Percentiles rank a stretch among this genome's conserved stretches.
phyloP scores from a whole-genome alignment of 23 tunicate genomes.

The Ciona savignyi region DNA sequence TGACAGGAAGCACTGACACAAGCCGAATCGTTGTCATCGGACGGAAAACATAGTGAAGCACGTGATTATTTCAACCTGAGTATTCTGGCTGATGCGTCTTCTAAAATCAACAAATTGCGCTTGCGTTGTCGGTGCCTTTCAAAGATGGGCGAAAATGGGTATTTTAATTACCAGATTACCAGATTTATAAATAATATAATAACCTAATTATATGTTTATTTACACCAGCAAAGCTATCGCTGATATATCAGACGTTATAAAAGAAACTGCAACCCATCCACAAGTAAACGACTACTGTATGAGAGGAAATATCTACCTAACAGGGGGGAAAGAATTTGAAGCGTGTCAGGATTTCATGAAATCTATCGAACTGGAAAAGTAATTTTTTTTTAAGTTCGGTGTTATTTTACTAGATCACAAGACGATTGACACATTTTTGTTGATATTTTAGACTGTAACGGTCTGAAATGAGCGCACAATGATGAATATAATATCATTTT shows the following conservation, averaged over 20 bases:
- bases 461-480: too few relatives aligned
- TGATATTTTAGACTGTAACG: too few relatives aligned
- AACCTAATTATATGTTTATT: not conserved
- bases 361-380: conserved; percentile 58
- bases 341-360: conserved; percentile 71
- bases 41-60: conserved; percentile 38
- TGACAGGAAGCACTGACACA: conserved; percentile 46
- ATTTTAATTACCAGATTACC: too few relatives aligned
- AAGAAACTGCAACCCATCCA: conserved; percentile 31
- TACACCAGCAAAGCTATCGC: conserved; percentile 45
- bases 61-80: conserved; percentile 53
- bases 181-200: not conserved
- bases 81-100: conserved; percentile 40
- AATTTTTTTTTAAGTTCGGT: too few relatives aligned
- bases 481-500: conserved; percentile 2
- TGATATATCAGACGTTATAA: conserved; percentile 57
- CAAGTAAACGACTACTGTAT: conserved; percentile 57
- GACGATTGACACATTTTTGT: too few relatives aligned
- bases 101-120: conserved; percentile 45
- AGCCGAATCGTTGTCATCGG: conserved; percentile 32
- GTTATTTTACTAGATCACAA: too few relatives aligned
- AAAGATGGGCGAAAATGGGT: conserved; percentile 52
- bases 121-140: conserved; percentile 45
- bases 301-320: conserved; percentile 37
- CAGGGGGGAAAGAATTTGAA: conserved; percentile 52